A percentile compares a stretch with the other conserved stretches of the same genome.
Conservation (phyloP, 2,113 vertebrate species). For the Cepphus grylle region DNA sequence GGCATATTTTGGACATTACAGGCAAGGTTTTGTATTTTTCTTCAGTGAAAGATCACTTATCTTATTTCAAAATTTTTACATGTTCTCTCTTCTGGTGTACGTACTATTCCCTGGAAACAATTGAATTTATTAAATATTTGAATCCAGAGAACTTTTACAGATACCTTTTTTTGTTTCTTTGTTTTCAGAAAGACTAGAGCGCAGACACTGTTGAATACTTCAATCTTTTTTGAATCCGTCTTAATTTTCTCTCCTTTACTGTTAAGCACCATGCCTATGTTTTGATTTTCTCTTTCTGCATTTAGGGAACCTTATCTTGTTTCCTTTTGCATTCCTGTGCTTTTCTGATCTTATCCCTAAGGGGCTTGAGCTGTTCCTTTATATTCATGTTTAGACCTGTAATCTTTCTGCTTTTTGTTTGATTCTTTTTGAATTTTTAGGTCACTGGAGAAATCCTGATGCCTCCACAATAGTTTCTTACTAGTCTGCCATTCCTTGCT, state of each 20-base stretch:
- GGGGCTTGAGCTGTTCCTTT: conserved; percentile 2
- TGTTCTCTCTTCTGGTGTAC: neutral
- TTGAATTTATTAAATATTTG: neutral
- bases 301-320: conserved; percentile 8
- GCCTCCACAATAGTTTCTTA: neutral
- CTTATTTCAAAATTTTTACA: neutral
- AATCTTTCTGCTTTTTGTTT: conserved; percentile 21
- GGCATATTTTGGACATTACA: neutral
- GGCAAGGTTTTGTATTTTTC: neutral
- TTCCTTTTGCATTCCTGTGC: neutral
- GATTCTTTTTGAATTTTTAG: conserved; percentile 15
- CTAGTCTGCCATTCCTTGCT: neutral
- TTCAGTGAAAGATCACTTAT: neutral
- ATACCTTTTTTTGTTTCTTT: neutral
- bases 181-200: neutral
- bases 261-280: neutral
- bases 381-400: neutral
- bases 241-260: neutral
- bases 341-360: conserved; percentile 44
- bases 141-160: neutral
- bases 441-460: conserved; percentile 36
- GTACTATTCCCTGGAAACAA: neutral
- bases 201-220: neutral
- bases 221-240: neutral
- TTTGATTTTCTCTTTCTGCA: conserved; percentile 4